Conservation (phyloP, 92 coral and sea anemone species). For the Porites rus region DNA sequence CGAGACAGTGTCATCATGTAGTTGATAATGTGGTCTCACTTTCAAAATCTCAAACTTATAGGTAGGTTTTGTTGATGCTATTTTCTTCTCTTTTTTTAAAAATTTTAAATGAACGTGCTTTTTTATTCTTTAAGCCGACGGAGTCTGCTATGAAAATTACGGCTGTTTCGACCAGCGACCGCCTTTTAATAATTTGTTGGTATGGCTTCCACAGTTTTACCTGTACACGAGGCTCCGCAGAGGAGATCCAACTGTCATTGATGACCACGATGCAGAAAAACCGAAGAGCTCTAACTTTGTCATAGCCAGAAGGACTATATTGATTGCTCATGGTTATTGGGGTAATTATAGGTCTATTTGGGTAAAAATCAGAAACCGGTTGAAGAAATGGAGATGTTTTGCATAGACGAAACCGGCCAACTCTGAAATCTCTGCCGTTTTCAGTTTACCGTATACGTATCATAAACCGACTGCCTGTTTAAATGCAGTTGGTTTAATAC, state of each 20-base stretch:
- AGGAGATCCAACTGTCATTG: conserved; percentile 41
- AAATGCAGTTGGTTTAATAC: too few relatives aligned
- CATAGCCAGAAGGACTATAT: conserved; percentile 52
- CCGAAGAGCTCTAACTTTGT: conserved; percentile 64
- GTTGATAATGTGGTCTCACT: too few relatives aligned
- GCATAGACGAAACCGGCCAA: too few relatives aligned
- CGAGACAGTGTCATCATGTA: too few relatives aligned
- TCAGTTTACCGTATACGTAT: too few relatives aligned
- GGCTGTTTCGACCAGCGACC: conserved; percentile 71
- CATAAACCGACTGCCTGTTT: too few relatives aligned
- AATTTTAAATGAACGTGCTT: not conserved
- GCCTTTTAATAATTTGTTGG: conserved; percentile 59
- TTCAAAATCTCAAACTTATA: too few relatives aligned
- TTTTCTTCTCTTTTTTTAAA: too few relatives aligned
- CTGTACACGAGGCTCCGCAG: conserved; percentile 68
- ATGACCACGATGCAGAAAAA: conserved; percentile 62
- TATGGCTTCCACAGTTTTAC: conserved; percentile 61
- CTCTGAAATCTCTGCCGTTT: too few relatives aligned
- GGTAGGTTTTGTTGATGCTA: too few relatives aligned
- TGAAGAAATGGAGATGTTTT: too few relatives aligned
- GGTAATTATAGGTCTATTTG: conserved; percentile 2
- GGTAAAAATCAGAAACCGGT: too few relatives aligned
- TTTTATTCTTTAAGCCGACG: not conserved
- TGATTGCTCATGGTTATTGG: conserved; percentile 46
- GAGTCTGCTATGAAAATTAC: conserved; percentile 72